These are phyloP conservation scores for Pristiophorus japonicus DNA, from an alignment of 2,113 vertebrate genomes.

Conservation along the genomic window DNA sequence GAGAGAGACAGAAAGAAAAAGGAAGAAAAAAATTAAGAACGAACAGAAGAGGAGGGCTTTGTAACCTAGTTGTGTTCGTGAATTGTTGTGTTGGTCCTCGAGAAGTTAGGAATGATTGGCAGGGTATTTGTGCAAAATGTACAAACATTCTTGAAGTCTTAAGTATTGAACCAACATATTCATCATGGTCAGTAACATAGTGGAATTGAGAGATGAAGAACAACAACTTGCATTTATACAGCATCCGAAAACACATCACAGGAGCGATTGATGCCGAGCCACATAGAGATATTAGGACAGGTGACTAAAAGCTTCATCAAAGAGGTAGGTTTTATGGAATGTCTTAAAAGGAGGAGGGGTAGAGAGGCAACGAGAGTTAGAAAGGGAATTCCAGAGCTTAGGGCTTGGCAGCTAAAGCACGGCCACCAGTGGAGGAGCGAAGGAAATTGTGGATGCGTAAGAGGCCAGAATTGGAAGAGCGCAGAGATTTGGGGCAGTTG, in stretches of 20 bases:
- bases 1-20: background rate
- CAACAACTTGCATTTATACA: background rate
- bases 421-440: too few species aligned
- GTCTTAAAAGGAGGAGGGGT: too few species aligned
- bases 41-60: background rate
- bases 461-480: too few species aligned
- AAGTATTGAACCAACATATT: background rate
- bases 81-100: background rate
- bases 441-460: too few species aligned
- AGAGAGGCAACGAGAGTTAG: too few species aligned
- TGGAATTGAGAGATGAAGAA: background rate
- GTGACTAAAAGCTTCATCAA: background rate
- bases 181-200: background rate
- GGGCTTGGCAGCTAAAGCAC: too few species aligned
- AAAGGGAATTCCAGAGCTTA: too few species aligned
- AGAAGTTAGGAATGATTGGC: background rate
- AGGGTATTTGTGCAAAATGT: background rate
- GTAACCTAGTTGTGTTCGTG: background rate
- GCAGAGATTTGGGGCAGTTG: too few species aligned
- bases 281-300: background rate
- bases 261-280: background rate
- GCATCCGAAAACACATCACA: background rate
- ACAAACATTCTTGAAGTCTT: background rate
- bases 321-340: too few species aligned
- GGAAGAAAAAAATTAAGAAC: background rate